These are phyloP conservation scores for Ophioninae sp. DNA, from an alignment of 2,888 invertebrate species.

Conservation along the genomic window DNA sequence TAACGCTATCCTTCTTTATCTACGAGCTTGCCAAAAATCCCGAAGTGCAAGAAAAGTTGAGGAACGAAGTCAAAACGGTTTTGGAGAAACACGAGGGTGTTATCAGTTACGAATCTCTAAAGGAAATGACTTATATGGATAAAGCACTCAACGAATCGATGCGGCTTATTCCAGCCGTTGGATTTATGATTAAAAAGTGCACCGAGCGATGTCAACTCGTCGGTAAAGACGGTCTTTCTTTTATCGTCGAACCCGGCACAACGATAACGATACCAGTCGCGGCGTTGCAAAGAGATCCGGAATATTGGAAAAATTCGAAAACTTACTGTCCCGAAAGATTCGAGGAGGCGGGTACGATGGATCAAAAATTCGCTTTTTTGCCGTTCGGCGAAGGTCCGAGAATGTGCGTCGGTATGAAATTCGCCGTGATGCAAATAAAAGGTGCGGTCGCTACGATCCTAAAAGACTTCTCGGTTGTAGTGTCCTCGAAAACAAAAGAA, in stretches of 20 bases:
- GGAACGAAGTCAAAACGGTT: constrained; percentile 79
- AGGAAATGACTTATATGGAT: constrained; percentile 82
- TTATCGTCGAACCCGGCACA: constrained; percentile 64
- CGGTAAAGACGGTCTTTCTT: constrained; percentile 70
- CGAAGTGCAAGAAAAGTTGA: constrained; percentile 81
- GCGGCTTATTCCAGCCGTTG: constrained; percentile 58
- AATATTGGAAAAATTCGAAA: constrained; percentile 69
- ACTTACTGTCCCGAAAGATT: constrained; percentile 73
- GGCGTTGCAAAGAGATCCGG: constrained; percentile 65
- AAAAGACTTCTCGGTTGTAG: constrained; percentile 52
- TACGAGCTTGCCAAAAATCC: constrained; percentile 81
- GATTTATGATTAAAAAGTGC: constrained; percentile 65
- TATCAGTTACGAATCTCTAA: constrained; percentile 81
- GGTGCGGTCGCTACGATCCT: constrained; percentile 42
- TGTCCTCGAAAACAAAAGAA: constrained; percentile 54
- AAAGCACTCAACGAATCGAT: constrained; percentile 79
- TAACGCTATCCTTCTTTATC: constrained; percentile 80
- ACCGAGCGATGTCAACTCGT: constrained; percentile 64
- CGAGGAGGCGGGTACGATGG: constrained; percentile 61
- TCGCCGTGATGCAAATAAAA: constrained; percentile 60
- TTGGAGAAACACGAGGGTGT: constrained; percentile 75
- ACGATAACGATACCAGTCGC: constrained; percentile 60
- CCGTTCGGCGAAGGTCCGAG: constrained; percentile 75
- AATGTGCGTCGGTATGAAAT: constrained; percentile 71
- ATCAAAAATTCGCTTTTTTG: constrained; percentile 65